These are phyloP conservation scores for Micoletzkya japonica DNA, from an alignment of 2,888 invertebrate species.

Conservation along the genomic window DNA sequence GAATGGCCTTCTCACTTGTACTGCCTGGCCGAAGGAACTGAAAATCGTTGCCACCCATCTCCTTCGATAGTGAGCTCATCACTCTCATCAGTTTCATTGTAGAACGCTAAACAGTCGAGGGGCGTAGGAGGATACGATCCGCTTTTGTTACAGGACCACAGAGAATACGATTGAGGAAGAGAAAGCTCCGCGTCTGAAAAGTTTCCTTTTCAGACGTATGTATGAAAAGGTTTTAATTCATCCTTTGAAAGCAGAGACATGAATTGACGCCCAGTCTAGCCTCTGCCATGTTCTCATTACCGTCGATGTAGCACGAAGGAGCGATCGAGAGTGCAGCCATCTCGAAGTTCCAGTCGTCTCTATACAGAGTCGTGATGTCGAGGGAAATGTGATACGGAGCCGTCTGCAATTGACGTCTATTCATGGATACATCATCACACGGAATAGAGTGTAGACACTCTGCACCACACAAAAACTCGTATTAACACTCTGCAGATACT, in stretches of 20 bases:
- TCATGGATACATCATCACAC: background rate
- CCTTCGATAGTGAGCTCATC: background rate
- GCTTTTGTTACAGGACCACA: background rate
- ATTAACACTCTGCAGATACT: too few relatives aligned
- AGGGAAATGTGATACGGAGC: too few relatives aligned
- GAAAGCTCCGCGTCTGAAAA: too few relatives aligned
- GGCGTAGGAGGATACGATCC: background rate
- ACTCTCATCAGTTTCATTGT: slow-evolving; percentile 19
- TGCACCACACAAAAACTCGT: too few relatives aligned
- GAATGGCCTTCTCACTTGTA: background rate
- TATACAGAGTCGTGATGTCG: too few relatives aligned
- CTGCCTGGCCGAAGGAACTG: background rate
- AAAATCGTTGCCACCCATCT: slow-evolving; percentile 7
- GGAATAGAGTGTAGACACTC: background rate
- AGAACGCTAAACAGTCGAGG: background rate
- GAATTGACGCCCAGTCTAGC: too few relatives aligned
- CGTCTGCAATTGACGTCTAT: too few relatives aligned
- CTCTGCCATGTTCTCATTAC: too few relatives aligned
- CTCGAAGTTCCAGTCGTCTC: slow-evolving; percentile 1
- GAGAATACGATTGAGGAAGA: too few relatives aligned
- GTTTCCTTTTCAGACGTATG: too few relatives aligned
- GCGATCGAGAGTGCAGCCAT: slow-evolving; percentile 5
- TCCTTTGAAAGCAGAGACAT: too few relatives aligned
- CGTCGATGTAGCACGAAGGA: slow-evolving; percentile 1
- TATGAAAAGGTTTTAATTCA: too few relatives aligned